A percentile compares a stretch with the other conserved stretches of the same genome.
phyloP scores from a whole-genome alignment of 2,888 invertebrate species.

The Invenusta paracnida region DNA sequence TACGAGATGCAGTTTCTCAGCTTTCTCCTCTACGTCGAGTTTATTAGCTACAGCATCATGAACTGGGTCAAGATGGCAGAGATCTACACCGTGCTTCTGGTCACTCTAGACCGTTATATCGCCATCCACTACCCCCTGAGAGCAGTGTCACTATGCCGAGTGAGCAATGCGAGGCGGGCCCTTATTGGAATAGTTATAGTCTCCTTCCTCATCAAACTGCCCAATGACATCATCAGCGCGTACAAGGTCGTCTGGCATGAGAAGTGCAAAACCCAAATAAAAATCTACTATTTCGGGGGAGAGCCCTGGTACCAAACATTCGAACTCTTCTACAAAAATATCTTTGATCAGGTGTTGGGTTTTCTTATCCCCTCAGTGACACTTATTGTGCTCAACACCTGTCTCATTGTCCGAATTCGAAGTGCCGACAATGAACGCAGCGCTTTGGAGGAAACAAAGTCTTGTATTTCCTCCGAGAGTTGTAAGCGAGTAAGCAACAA shows the following conservation, averaged over 20 bases:
- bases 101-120: neutral
- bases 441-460: neutral
- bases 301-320: neutral
- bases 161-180: neutral
- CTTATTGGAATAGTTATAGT: neutral
- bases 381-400: neutral
- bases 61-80: constrained; percentile 30
- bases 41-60: neutral
- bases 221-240: neutral
- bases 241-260: neutral
- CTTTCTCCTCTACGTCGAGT: neutral
- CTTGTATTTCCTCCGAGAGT: neutral
- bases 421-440: neutral
- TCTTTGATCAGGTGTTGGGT: neutral
- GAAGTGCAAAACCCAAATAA: neutral
- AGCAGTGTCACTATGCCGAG: neutral
- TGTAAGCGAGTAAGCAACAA: neutral
- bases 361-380: neutral
- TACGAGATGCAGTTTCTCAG: neutral
- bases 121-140: constrained; percentile 8
- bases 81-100: constrained; percentile 31
- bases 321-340: neutral
- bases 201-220: neutral
- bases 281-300: neutral
- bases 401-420: neutral